A percentile compares a stretch with the other conserved stretches of the same genome.
phyloP scores from a whole-genome alignment of 1,140 invertebrate species.

The Ridgeia piscesae region DNA sequence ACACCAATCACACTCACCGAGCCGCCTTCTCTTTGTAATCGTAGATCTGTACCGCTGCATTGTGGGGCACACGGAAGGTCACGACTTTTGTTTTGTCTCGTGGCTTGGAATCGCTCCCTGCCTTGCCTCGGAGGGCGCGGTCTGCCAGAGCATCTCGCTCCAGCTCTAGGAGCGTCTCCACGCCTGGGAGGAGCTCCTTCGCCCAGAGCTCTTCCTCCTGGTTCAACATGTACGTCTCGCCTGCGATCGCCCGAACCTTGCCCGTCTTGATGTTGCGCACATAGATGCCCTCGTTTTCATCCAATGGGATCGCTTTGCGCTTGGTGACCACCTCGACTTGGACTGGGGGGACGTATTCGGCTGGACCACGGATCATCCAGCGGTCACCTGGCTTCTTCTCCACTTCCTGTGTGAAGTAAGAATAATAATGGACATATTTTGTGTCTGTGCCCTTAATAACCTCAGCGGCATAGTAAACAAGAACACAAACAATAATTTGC shows the following conservation, averaged over 20 bases:
- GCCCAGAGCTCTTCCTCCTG: slow-evolving; percentile 64
- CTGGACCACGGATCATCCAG: slow-evolving; percentile 63
- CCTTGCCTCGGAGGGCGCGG: slow-evolving; percentile 38
- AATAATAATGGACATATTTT: too few species aligned
- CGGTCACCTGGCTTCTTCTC: slow-evolving; percentile 58
- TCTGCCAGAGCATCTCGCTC: slow-evolving; percentile 59
- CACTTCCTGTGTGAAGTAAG: slow-evolving; percentile 14
- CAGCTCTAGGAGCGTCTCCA: slow-evolving; percentile 54
- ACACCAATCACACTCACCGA: slow-evolving; percentile 43
- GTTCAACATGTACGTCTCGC: slow-evolving; percentile 62
- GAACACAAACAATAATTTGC: too few species aligned
- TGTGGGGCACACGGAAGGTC: slow-evolving; percentile 63
- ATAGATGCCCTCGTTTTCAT: slow-evolving; percentile 65
- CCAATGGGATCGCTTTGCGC: slow-evolving; percentile 60
- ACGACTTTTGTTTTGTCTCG: slow-evolving; percentile 58
- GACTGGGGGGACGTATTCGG: slow-evolving; percentile 62
- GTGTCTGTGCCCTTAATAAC: too few species aligned
- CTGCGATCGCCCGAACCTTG: slow-evolving; percentile 60
- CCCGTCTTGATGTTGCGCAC: slow-evolving; percentile 62
- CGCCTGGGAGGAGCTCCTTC: slow-evolving; percentile 57
- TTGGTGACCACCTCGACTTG: slow-evolving; percentile 62
- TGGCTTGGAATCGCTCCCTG: slow-evolving; percentile 25
- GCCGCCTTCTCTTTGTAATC: slow-evolving; percentile 63
- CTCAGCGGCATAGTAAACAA: too few species aligned
- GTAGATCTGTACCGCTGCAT: slow-evolving; percentile 64